Evolutionary conservation across 2,888 invertebrate species (phyloP), one percentile per base, ranked within the genome.

Genomic region (Drosophila melanosoma): DNA sequence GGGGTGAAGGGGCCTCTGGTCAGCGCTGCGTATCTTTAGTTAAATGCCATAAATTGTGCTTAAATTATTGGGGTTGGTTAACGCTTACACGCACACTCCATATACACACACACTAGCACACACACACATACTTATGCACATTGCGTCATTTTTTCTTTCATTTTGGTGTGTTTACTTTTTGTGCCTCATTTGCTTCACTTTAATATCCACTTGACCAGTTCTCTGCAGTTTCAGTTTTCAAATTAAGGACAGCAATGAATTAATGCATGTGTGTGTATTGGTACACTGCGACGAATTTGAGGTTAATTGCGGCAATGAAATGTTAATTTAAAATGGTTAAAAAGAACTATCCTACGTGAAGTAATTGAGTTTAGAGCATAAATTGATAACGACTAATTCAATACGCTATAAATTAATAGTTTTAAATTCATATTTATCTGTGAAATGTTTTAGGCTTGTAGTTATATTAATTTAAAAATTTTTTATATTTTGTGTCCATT

Each of bases 11-110:
- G n/a, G n/a, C 6, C 61, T 64, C 64, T 74, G 69, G 73, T 63
- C 82, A 64, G 74, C 49, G 76, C 70, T 81, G 84, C 84, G 89
- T 87, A 89, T 86, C 86, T 83, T 82, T 78, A 74, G 83, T 82
- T 82, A 81, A 83, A 86, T 82, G 84, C 90, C 84, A 90, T 87
- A 87, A 87, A 87, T 87, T 87, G 74, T 83, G 87, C 88, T 88
- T 87, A 89, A 87, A 87, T 90, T 90, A 87, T 87, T 90, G 90
- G 87, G 89, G 87, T 87, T 87, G 89, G 71, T 76, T 86, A 79
- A 87, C 82, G 54, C 79, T 68, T 57, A 61, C 33, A 56, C 33
- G 42, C 57, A 68, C 32, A 40, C 53, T 35, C 59, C 49, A 64
- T 17, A 48, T 57, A 57, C 40, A 57, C 56, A 45, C 23, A 38